Evolutionary conservation across 1,140 invertebrate genomes (phyloP).

Genomic region (Rhagoletis zephyria): DNA sequence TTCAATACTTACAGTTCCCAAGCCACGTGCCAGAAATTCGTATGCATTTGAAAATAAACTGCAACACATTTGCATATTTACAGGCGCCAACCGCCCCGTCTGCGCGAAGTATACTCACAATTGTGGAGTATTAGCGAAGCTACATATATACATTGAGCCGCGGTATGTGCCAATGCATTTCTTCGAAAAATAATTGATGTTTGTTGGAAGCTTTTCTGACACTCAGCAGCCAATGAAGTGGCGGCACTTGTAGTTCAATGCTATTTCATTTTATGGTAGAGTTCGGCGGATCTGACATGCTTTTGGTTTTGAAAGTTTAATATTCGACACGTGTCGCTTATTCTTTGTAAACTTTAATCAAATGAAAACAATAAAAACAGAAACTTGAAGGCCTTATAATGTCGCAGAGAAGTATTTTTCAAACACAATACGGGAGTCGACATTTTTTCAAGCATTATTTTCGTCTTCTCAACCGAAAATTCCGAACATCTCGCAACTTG

Average conservation of each 20-base stretch:
- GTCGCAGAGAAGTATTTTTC: too few species aligned
- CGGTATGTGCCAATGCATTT: conserved; percentile 32
- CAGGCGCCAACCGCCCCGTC: neutral
- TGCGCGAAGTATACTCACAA: neutral
- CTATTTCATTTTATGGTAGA: conserved; percentile 4
- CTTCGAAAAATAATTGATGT: conserved; percentile 47
- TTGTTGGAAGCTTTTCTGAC: conserved; percentile 12
- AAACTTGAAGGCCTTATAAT: too few species aligned
- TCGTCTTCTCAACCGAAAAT: too few species aligned
- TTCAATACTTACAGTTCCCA: conserved; percentile 30
- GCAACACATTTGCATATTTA: conserved; percentile 51
- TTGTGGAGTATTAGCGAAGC: neutral
- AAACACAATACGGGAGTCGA: too few species aligned
- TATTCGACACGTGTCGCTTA: conserved; percentile 32
- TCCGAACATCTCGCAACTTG: too few species aligned
- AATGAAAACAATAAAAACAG: neutral
- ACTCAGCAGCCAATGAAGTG: conserved; percentile 38
- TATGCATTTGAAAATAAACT: conserved; percentile 16
- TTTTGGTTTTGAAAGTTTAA: conserved; percentile 50
- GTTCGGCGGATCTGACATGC: neutral
- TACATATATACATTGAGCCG: neutral
- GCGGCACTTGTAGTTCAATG: conserved; percentile 31
- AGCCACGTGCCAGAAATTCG: conserved; percentile 50
- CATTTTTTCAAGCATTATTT: too few species aligned
- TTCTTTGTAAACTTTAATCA: conserved; percentile 24